Base-by-base conservation (phyloP, 2,113 vertebrate genomes). In the Chaetura pelagica region DNA sequence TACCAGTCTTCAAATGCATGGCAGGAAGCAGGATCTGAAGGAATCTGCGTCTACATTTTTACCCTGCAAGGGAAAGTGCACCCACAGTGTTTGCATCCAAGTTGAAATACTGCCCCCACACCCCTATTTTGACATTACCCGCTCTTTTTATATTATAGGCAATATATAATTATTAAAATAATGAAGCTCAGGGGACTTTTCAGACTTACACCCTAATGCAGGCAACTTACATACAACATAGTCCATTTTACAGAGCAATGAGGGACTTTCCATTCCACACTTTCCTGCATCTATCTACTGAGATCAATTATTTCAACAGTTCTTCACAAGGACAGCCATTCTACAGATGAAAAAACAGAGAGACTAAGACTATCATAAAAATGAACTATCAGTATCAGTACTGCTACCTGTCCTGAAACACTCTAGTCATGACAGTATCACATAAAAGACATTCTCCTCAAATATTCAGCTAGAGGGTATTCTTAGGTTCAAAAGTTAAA, bases 1-100 rank as follows among this genome's bases (percentile, higher is more conserved):
- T 42, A 61, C 15, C 16, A 23, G n/a, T 29, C 22, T 68, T 34
- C 55, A 30, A 34, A 14, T 21, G 6, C 10, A 38, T 5, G 3
- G 32, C 3, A 2, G 4, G 8, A 9, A 29, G 10, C 1, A 3
- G 15, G 30, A 66, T 52, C n/a, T 73, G 38, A 71, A 64, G 51
- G 22, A 29, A 10, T 35, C 18, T 21, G 27, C 42, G 21, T 9
- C 12, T 27, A 16, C 16, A 13, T 46, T 64, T 71, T 32, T 51
- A 54, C 3, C 51, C 15, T 59, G 38, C 6, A 51, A 38, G 30
- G 15, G 15, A 62, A 52, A 24, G 40, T 10, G 6, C 7, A 72
- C 4, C 8, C 40, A 22, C 6, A 20, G 38, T 2, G 4, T 46
- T 48, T 35, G 11, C 24, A 80, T 1, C 0, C 0, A 29, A 55